These are phyloP conservation scores for Temnothorax nylanderi DNA, from an alignment of 1,140 invertebrate genomes.

Conservation along the genomic window DNA sequence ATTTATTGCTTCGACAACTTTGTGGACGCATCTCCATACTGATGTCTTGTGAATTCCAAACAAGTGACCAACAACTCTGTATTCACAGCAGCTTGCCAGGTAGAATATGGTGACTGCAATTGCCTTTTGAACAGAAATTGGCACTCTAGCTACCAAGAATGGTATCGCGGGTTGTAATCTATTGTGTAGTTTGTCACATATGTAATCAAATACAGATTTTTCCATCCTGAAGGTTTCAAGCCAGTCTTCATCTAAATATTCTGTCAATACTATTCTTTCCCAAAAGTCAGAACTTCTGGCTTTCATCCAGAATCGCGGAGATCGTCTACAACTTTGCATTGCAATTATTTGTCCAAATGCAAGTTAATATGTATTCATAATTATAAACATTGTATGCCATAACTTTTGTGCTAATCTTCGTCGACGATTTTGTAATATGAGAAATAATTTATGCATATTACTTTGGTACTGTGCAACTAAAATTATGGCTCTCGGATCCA, in stretches of 20 bases:
- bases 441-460: conserved; percentile 9
- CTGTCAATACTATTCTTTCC: not conserved
- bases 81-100: conserved; percentile 4
- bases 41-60: not conserved
- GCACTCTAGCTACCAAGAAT: not conserved
- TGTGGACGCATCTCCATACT: not conserved
- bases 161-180: not conserved
- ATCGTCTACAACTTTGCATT: not conserved
- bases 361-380: not conserved
- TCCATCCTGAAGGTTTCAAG: not conserved
- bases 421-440: not conserved
- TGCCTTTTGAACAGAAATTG: not conserved
- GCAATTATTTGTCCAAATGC: not conserved
- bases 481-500: not conserved
- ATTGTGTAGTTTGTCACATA: not conserved
- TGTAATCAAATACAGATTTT: not conserved
- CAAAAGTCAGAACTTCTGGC: not conserved
- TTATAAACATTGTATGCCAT: not conserved
- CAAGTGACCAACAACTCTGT: not conserved
- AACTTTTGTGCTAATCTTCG: not conserved
- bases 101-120: not conserved
- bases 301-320: not conserved
- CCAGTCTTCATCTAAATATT: conserved; percentile 17
- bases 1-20: not conserved
- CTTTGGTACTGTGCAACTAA: not conserved